Percentiles rank a stretch among this genome's conserved stretches.
Evolutionary conservation across 2,888 invertebrate genomes (phyloP).

Genomic region (Parapristionchus giblindavisi): DNA sequence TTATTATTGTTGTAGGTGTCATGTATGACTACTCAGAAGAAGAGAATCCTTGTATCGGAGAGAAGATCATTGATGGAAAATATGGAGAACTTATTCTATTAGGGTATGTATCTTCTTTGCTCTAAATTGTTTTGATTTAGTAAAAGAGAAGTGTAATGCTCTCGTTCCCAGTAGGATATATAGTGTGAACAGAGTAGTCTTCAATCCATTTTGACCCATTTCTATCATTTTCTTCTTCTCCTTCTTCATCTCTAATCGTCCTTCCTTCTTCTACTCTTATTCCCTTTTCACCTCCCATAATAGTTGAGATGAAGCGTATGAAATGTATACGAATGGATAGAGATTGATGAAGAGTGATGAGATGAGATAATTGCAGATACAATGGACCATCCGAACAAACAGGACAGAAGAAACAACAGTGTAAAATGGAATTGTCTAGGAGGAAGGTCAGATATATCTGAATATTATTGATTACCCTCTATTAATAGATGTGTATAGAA

Average conservation of each 20-base stretch:
- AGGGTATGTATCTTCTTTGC: conserved; percentile 48
- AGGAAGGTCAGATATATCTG: conserved; percentile 18
- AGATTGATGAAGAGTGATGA: not conserved
- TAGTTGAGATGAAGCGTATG: not conserved
- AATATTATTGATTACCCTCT: not conserved
- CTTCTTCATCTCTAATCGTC: no score
- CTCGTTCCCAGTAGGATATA: not conserved
- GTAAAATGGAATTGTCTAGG: conserved; percentile 33
- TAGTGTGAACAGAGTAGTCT: not conserved
- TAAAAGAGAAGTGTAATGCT: not conserved
- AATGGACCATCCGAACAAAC: conserved; percentile 35
- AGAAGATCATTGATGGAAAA: conserved; percentile 47
- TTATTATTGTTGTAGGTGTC: conserved; percentile 22
- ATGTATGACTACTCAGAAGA: conserved; percentile 33
- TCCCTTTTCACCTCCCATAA: not conserved
- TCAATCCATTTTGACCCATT: conserved; percentile 7
- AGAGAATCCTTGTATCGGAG: conserved; percentile 41
- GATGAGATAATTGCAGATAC: conserved; percentile 18
- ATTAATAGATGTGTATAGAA: not conserved
- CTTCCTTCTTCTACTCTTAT: not conserved
- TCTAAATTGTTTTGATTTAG: conserved; percentile 20
- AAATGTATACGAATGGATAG: not conserved
- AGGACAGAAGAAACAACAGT: conserved; percentile 28
- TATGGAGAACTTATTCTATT: conserved; percentile 66
- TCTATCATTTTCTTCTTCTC: not conserved